Evolutionary conservation across 2,888 invertebrate genomes (phyloP).

Genomic region (Hyles lineata): DNA sequence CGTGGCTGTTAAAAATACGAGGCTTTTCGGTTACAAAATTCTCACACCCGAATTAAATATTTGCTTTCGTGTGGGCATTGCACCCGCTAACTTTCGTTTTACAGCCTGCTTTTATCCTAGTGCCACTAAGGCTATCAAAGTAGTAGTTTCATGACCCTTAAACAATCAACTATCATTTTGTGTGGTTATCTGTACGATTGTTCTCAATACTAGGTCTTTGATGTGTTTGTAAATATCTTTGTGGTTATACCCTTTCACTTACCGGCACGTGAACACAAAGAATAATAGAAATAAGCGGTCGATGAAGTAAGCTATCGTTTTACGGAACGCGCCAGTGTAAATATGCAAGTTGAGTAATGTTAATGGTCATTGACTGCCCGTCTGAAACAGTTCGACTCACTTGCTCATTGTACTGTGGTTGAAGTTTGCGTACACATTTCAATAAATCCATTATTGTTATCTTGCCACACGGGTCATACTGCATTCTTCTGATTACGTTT

Average conservation of each 20-base stretch:
- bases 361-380: slow-evolving; percentile 24
- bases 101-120: too few species aligned
- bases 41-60: too few species aligned
- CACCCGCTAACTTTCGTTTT: too few species aligned
- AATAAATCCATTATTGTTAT: slow-evolving; percentile 18
- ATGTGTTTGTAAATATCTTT: background rate
- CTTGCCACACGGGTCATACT: background rate
- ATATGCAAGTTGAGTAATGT: slow-evolving; percentile 23
- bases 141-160: background rate
- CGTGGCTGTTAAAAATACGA: too few species aligned
- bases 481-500: background rate
- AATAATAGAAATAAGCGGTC: slow-evolving; percentile 26
- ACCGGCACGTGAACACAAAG: background rate
- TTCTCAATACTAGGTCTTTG: background rate
- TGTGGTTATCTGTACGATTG: background rate
- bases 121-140: too few species aligned
- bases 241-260: slow-evolving; percentile 29
- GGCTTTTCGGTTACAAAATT: too few species aligned
- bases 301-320: slow-evolving; percentile 28
- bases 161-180: background rate
- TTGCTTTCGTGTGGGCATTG: too few species aligned
- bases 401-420: slow-evolving; percentile 23
- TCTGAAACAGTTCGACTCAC: slow-evolving; percentile 21
- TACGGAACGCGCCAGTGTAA: slow-evolving; percentile 18
- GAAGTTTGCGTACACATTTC: slow-evolving; percentile 15